Conservation (phyloP, 1,140 invertebrate species). For the Idris sp. region DNA sequence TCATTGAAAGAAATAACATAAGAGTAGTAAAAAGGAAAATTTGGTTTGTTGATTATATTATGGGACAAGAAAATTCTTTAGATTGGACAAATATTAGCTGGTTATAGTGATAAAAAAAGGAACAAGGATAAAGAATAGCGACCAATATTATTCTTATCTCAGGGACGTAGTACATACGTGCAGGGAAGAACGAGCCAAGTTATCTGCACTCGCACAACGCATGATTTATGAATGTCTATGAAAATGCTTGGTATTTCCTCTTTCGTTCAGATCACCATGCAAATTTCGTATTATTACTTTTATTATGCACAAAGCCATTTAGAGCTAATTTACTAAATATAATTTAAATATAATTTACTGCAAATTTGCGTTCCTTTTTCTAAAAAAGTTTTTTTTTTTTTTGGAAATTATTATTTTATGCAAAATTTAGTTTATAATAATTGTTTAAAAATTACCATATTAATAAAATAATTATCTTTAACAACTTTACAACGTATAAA, state of each 20-base stretch:
- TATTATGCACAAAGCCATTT: conserved; percentile 34
- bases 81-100: conserved; percentile 16
- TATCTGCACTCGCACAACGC: conserved; percentile 46
- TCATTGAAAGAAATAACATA: too few relatives aligned
- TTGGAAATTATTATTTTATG: too few relatives aligned
- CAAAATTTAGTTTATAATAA: too few relatives aligned
- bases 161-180: conserved; percentile 13
- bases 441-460: too few relatives aligned
- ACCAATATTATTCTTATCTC: conserved; percentile 46
- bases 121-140: conserved; percentile 21
- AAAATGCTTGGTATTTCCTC: conserved; percentile 48
- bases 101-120: conserved; percentile 14
- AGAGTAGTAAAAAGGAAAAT: too few relatives aligned
- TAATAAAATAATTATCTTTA: too few relatives aligned
- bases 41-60: neutral
- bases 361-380: too few relatives aligned
- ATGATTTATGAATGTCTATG: conserved; percentile 57
- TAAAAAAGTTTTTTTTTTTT: too few relatives aligned
- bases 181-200: conserved; percentile 18
- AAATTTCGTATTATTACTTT: conserved; percentile 41
- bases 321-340: too few relatives aligned
- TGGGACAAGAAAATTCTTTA: conserved; percentile 6
- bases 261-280: conserved; percentile 38
- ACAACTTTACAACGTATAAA: too few relatives aligned
- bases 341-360: too few relatives aligned